Evolutionary conservation across 2,888 invertebrate species (phyloP).

Genomic region (Carterocephalus palaemon): DNA sequence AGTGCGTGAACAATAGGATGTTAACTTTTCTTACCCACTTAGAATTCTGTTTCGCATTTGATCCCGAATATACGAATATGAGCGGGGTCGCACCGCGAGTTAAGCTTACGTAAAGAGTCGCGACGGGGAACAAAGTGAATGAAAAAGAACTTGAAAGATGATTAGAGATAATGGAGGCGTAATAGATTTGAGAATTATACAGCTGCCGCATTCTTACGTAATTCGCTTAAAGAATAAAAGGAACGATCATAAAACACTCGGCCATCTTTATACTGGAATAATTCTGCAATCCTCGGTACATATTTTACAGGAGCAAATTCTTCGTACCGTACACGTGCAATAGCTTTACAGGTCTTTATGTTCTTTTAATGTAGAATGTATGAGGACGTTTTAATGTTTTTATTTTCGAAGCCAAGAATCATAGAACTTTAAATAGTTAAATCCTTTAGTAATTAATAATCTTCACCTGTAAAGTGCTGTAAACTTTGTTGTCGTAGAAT

Average conservation of each 20-base stretch:
- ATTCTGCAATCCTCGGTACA: constrained; percentile 49
- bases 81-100: constrained; percentile 8
- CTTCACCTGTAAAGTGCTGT: constrained; percentile 7
- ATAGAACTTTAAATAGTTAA: too few relatives aligned
- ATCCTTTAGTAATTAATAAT: too few relatives aligned
- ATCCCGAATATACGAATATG: constrained; percentile 31
- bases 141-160: constrained; percentile 33
- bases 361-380: constrained; percentile 53
- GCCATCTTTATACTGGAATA: constrained; percentile 54
- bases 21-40: constrained; percentile 52
- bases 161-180: constrained; percentile 37
- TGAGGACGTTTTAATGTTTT: constrained; percentile 49
- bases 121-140: constrained; percentile 21
- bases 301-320: constrained; percentile 51
- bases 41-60: constrained; percentile 44
- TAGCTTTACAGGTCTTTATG: constrained; percentile 49
- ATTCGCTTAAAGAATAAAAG: constrained; percentile 46
- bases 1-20: constrained; percentile 57
- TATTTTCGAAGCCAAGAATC: too few relatives aligned
- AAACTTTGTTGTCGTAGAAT: not conserved
- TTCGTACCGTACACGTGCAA: constrained; percentile 38
- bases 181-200: constrained; percentile 50
- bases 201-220: constrained; percentile 45
- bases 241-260: constrained; percentile 56
- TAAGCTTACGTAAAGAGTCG: constrained; percentile 7